Evolutionary conservation across 2,888 invertebrate species (phyloP).

Genomic region (Sphaerophoria rueppellii): DNA sequence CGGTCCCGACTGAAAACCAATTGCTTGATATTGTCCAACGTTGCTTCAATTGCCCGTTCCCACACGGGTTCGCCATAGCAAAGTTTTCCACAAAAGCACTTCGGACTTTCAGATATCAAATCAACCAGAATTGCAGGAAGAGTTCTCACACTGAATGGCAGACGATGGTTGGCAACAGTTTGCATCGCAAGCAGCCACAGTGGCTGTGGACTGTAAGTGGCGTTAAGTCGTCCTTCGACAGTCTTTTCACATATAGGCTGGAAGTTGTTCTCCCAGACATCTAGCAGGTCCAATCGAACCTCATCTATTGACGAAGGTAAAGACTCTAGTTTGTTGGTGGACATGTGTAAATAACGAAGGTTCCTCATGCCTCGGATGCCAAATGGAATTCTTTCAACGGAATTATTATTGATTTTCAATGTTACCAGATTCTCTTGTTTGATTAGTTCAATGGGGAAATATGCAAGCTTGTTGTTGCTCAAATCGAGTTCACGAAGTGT

Average conservation of each 20-base stretch:
- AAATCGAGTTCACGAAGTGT: slow-evolving; percentile 86
- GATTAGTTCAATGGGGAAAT: slow-evolving; percentile 86
- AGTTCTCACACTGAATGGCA: slow-evolving; percentile 76
- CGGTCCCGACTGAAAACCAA: slow-evolving; percentile 80
- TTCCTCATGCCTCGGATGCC: slow-evolving; percentile 84
- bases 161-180: slow-evolving; percentile 75
- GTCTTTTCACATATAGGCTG: slow-evolving; percentile 68
- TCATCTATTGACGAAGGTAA: slow-evolving; percentile 79
- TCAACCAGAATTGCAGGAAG: slow-evolving; percentile 79
- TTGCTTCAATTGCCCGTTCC: slow-evolving; percentile 78
- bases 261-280: slow-evolving; percentile 81
- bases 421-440: slow-evolving; percentile 85
- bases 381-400: slow-evolving; percentile 85
- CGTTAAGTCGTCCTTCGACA: slow-evolving; percentile 27
- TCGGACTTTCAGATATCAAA: slow-evolving; percentile 79
- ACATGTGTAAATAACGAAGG: slow-evolving; percentile 78
- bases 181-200: slow-evolving; percentile 79
- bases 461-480: slow-evolving; percentile 84
- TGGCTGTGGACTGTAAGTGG: slow-evolving; percentile 69
- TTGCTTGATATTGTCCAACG: slow-evolving; percentile 79
- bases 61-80: slow-evolving; percentile 77
- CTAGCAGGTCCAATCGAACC: slow-evolving; percentile 77
- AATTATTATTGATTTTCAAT: slow-evolving; percentile 86
- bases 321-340: slow-evolving; percentile 79
- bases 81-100: slow-evolving; percentile 79